Percentiles rank a stretch among this genome's conserved stretches.
Conservation (phyloP, 2,113 vertebrate genomes). For the Ptychochromis oligacanthus region DNA sequence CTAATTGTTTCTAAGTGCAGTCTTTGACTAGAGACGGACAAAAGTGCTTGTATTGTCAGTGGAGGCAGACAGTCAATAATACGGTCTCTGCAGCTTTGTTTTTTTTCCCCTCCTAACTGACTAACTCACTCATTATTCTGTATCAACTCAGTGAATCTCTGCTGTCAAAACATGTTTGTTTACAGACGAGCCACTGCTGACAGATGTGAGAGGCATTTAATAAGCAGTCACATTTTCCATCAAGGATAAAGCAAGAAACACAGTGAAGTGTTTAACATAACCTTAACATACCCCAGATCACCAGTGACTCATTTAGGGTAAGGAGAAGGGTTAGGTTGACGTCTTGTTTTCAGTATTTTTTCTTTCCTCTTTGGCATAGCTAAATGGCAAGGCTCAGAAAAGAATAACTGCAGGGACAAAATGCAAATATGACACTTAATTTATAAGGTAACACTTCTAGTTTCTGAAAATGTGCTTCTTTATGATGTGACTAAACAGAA, state of each 20-base stretch:
- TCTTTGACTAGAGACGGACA: slow-evolving; percentile 46
- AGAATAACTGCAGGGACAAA: not conserved
- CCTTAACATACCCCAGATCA: not conserved
- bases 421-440: too few relatives aligned
- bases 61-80: slow-evolving; percentile 63
- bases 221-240: slow-evolving; percentile 36
- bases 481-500: too few relatives aligned
- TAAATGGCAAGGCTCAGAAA: not conserved
- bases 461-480: too few relatives aligned
- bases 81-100: slow-evolving; percentile 33
- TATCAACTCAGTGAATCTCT: slow-evolving; percentile 60
- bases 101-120: not conserved
- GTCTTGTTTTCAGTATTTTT: not conserved
- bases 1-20: slow-evolving; percentile 19
- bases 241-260: slow-evolving; percentile 18
- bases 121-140: slow-evolving; percentile 68
- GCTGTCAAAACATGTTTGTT: slow-evolving; percentile 69
- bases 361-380: not conserved
- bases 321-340: not conserved
- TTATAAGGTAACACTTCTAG: too few relatives aligned
- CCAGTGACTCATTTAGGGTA: not conserved
- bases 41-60: slow-evolving; percentile 21
- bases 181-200: slow-evolving; percentile 50
- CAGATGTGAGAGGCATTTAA: slow-evolving; percentile 62
- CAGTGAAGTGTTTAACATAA: slow-evolving; percentile 13